Evolutionary conservation across 2,113 vertebrate species (phyloP), one percentile per base, ranked within the genome.

Genomic region (Oenanthe melanoleuca): DNA sequence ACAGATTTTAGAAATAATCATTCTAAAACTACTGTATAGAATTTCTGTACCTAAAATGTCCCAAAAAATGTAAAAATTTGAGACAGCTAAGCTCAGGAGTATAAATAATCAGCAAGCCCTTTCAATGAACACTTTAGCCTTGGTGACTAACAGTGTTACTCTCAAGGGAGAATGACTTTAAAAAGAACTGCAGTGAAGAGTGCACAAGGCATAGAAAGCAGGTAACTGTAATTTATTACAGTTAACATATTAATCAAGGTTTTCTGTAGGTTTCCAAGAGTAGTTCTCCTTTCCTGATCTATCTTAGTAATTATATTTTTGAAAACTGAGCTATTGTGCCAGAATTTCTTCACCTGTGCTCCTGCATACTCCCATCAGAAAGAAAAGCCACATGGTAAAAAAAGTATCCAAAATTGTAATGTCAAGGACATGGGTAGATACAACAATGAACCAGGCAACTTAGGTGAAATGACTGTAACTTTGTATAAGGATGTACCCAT

Each of bases 341-440:
- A 45, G 55, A 77, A 57, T 45, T 61, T 73, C n/a, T 60, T 61
- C 45, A 57, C 10, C 13, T 24, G 7, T 52, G 19, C 22, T 79
- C 29, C 19, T 5, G 3, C 2, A 6, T 9, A 23, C 7, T 3
- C 5, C 14, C 17, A 33, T 10, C 8, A 49, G 21, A 73, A 77
- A 37, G 33, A 9, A n/a, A 71, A 87, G 29, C 8, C 24, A 18
- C 1, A 3, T 0, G 0, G 14, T 33, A 16, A 9, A 65, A 65
- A n/a, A 25, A 9, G 19, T 8, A 42, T 19, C 33, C 13, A 8
- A 14, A 52, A 34, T 1, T 31, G 33, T 29, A 80, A 53, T 1
- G 1, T 29, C 34, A 20, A 75, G 8, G 49, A 56, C n/a, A 63
- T 7, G 9, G 16, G 13, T 12, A 80, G 11, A 66, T 19, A 9